Conservation (phyloP, 1,140 invertebrate genomes). For the Apis laboriosa region DNA sequence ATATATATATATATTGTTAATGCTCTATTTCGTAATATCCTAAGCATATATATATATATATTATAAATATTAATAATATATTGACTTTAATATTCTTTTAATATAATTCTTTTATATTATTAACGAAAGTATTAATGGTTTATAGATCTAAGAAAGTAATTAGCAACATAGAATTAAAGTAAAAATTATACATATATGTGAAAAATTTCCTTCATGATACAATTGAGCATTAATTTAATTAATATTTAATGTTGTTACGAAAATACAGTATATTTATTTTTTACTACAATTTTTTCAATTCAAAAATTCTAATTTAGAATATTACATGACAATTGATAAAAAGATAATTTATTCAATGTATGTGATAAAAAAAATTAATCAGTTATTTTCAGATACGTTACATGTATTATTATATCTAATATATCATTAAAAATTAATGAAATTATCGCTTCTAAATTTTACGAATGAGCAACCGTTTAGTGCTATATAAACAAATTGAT, state of each 20-base stretch:
- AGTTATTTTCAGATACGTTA: not conserved
- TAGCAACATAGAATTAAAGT: too few species aligned
- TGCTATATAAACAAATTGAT: not conserved
- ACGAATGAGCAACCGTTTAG: not conserved
- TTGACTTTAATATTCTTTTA: not conserved
- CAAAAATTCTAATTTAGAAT: not conserved
- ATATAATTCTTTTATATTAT: not conserved
- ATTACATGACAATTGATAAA: not conserved
- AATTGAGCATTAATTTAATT: not conserved
- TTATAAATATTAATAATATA: not conserved
- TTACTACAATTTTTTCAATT: not conserved
- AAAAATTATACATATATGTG: not conserved
- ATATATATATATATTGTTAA: not conserved
- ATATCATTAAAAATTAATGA: not conserved
- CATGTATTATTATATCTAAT: not conserved
- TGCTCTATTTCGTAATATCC: constrained; percentile 5
- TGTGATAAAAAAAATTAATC: not conserved
- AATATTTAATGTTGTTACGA: too few species aligned
- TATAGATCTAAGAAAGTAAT: not conserved
- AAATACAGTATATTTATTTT: too few species aligned
- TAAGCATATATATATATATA: not conserved
- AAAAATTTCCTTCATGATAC: not conserved
- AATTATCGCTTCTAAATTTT: not conserved
- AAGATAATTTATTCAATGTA: not conserved
- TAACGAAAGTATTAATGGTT: not conserved